Evolutionary conservation across 2,888 invertebrate species (phyloP).

Genomic region (Chrysopilus asiliformis): DNA sequence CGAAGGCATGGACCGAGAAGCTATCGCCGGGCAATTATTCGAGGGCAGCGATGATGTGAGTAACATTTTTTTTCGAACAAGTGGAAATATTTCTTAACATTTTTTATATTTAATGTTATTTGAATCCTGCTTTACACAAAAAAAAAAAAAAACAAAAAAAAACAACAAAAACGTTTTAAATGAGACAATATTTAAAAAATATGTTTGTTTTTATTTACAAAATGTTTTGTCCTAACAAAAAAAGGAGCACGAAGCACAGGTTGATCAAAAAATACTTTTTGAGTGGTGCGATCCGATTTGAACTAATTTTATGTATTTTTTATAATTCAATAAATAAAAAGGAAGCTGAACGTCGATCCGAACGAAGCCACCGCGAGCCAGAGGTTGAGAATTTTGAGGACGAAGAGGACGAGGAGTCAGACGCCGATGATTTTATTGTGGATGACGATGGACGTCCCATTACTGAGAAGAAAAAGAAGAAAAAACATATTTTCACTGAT

Average conservation of each 20-base stretch:
- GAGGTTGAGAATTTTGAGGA: constrained; percentile 59
- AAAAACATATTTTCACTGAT: constrained; percentile 72
- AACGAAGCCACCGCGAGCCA: constrained; percentile 48
- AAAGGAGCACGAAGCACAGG: constrained; percentile 11
- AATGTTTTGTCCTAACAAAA: constrained; percentile 1
- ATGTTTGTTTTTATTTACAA: background rate
- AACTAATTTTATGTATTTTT: background rate
- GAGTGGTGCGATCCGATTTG: too few relatives aligned
- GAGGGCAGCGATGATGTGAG: constrained; percentile 74
- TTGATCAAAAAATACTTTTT: background rate
- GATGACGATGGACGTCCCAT: constrained; percentile 89
- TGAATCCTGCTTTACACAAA: background rate
- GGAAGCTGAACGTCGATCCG: constrained; percentile 70
- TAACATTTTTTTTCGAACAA: constrained; percentile 18
- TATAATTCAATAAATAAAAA: constrained; percentile 23
- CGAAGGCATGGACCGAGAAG: constrained; percentile 68
- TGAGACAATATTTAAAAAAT: too few relatives aligned
- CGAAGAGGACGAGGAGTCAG: constrained; percentile 68
- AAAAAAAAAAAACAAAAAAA: too few relatives aligned
- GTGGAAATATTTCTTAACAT: constrained; percentile 1
- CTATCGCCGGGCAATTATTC: constrained; percentile 80
- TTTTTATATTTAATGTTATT: background rate
- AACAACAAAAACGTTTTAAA: too few relatives aligned
- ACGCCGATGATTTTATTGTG: constrained; percentile 94
- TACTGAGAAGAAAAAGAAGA: constrained; percentile 63